These are phyloP conservation scores for Oscheius sp. DNA, from an alignment of 2,888 invertebrate species.

Conservation along the genomic window DNA sequence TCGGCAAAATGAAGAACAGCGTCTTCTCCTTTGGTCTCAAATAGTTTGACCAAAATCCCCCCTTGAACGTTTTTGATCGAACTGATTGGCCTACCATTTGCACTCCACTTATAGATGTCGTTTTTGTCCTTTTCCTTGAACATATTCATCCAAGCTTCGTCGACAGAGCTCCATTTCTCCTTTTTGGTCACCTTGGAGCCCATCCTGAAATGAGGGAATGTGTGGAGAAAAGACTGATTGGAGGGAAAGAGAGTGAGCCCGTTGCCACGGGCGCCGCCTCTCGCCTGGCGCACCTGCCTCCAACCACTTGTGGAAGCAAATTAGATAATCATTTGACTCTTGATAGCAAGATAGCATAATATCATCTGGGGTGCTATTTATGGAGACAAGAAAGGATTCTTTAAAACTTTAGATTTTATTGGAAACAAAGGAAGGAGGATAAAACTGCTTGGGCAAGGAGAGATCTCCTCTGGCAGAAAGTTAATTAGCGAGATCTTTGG, in stretches of 20 bases:
- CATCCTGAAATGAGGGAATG: background rate
- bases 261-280: background rate
- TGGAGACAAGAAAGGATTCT: too few relatives aligned
- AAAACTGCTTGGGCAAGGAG: too few relatives aligned
- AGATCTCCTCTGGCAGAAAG: too few relatives aligned
- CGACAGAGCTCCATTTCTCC: conserved; percentile 52
- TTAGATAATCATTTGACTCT: background rate
- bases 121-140: conserved; percentile 70
- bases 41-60: conserved; percentile 85
- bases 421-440: too few relatives aligned
- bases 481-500: too few relatives aligned
- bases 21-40: conserved; percentile 76
- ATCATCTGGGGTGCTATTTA: too few relatives aligned
- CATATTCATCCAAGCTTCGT: conserved; percentile 69
- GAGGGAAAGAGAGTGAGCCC: background rate
- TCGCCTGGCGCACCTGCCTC: background rate
- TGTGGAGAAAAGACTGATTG: background rate
- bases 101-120: conserved; percentile 70
- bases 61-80: conserved; percentile 70
- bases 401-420: too few relatives aligned
- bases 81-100: conserved; percentile 34
- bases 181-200: background rate
- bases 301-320: background rate
- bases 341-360: too few relatives aligned
- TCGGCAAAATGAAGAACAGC: conserved; percentile 72